phyloP scores from a whole-genome alignment of 2,888 invertebrate genomes.

The Hedychridium roseum region DNA sequence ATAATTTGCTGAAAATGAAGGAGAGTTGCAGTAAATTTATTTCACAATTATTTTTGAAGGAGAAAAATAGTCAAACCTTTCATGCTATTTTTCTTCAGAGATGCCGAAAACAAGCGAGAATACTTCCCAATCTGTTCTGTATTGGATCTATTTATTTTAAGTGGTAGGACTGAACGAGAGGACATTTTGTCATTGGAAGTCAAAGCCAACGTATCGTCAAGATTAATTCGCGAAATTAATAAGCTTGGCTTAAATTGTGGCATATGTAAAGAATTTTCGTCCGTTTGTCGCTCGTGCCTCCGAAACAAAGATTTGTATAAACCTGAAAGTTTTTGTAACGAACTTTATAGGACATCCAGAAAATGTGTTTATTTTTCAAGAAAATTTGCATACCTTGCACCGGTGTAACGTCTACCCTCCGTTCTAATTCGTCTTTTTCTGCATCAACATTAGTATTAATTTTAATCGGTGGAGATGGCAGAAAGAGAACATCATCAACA shows the following conservation, averaged over 20 bases:
- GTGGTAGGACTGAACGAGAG: slow-evolving; percentile 12
- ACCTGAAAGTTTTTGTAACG: slow-evolving; percentile 24
- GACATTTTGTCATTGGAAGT: slow-evolving; percentile 20
- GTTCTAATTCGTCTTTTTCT: slow-evolving; percentile 33
- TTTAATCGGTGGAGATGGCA: slow-evolving; percentile 50
- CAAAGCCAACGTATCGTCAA: slow-evolving; percentile 30
- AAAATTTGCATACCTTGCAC: slow-evolving; percentile 41
- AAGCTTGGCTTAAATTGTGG: slow-evolving; percentile 35
- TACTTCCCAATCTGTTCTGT: slow-evolving; percentile 43
- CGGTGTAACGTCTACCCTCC: slow-evolving; percentile 50
- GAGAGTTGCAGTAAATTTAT: slow-evolving; percentile 10
- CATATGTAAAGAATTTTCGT: slow-evolving; percentile 14
- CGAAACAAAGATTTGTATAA: slow-evolving; percentile 42
- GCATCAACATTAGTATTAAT: slow-evolving; percentile 35
- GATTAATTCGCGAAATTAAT: slow-evolving; percentile 34
- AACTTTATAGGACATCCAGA: slow-evolving; percentile 1
- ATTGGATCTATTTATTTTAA: slow-evolving; percentile 17
- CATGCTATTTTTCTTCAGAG: slow-evolving; percentile 13
- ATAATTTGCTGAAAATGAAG: slow-evolving; percentile 35
- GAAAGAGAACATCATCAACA: slow-evolving; percentile 42
- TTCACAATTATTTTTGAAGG: neutral
- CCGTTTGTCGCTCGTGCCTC: slow-evolving; percentile 35
- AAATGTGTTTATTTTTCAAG: neutral
- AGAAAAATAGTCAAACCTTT: slow-evolving; percentile 20
- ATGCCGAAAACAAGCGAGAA: slow-evolving; percentile 46